Conservation (phyloP, 2,113 vertebrate species). For the Synodontis membranacea region DNA sequence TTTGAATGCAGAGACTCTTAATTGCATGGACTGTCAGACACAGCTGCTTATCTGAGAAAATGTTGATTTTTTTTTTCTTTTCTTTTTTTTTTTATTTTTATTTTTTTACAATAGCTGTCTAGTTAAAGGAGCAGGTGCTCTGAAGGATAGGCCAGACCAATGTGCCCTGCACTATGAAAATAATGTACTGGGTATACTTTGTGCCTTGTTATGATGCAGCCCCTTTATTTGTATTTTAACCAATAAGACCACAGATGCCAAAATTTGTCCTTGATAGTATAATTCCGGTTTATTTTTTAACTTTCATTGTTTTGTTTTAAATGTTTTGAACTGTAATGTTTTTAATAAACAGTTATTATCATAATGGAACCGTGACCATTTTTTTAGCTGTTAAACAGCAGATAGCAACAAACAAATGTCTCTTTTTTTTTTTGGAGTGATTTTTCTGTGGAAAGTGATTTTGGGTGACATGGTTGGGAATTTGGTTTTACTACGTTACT, state of each 20-base stretch:
- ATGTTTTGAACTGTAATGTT: slow-evolving; percentile 33
- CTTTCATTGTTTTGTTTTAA: slow-evolving; percentile 7
- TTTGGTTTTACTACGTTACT: not conserved
- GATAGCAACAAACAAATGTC: not conserved
- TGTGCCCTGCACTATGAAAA: not conserved
- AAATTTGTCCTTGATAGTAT: slow-evolving; percentile 21
- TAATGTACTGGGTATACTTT: not conserved
- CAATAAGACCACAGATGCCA: slow-evolving; percentile 10
- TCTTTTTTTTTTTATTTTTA: too few relatives aligned
- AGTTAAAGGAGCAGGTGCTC: not conserved
- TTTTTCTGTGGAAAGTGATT: not conserved
- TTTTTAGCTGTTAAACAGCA: not conserved
- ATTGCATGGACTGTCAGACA: not conserved
- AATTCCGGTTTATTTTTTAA: slow-evolving; percentile 40
- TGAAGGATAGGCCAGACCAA: not conserved
- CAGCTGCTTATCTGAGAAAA: slow-evolving; percentile 14
- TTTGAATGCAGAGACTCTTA: not conserved
- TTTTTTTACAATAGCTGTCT: slow-evolving; percentile 8
- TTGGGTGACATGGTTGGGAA: not conserved
- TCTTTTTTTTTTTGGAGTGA: not conserved
- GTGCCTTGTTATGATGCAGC: not conserved
- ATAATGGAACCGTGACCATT: slow-evolving; percentile 4
- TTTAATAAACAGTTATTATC: slow-evolving; percentile 51
- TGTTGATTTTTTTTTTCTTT: too few relatives aligned
- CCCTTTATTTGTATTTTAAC: slow-evolving; percentile 18